Base-by-base conservation (phyloP, 1,140 invertebrate genomes). In the Drosophila auraria region DNA sequence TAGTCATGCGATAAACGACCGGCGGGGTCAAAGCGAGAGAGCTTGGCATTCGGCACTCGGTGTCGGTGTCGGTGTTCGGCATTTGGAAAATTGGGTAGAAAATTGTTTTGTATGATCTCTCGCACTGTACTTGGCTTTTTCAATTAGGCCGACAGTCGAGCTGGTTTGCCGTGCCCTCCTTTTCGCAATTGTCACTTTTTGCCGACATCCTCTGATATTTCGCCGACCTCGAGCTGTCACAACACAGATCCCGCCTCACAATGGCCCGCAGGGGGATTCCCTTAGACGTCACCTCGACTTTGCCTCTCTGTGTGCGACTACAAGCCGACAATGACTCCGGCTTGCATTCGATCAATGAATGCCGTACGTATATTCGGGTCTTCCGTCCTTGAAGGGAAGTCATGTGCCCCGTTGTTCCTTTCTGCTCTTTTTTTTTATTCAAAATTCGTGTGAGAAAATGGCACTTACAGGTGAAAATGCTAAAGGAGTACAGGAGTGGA, bases 1-100 rank as follows among this genome's bases (percentile, higher is more conserved):
- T 83, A 91, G 91, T 92, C 91, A 92, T 91, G 71, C 91, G 82
- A 89, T 92, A 91, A 92, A 89, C 82, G 91, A 87, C 87, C 79
- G 82, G 65, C 72, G 72, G 80, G 72, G 79, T 91, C 86, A 91
- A 86, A 90, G 86, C 70, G 71, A 53, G 63, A 53, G 70, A 70
- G 58, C 42, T 56, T 57, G 65, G 30, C 57, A 33, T 62, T 62
- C 33, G 30, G 27, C 27, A 27, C 27, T 27, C 27, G 33, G 33
- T 33, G 33, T 33, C 33, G 33, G 33, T 36, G 2, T 15, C n/a
- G 20, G 20, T 40, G 9, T 65, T 40, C 14, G 20, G 40, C 40
- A 33, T 45, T 66, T 63, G 15, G 30, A 54, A 83, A 77, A 75
- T 78, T 76, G 81, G 70, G 82, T 82, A 87, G 83, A 87, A 91